Evolutionary conservation across 2,797 vertebrate genomes (phyloP).

Genomic region (Tarsius wallacei): DNA sequence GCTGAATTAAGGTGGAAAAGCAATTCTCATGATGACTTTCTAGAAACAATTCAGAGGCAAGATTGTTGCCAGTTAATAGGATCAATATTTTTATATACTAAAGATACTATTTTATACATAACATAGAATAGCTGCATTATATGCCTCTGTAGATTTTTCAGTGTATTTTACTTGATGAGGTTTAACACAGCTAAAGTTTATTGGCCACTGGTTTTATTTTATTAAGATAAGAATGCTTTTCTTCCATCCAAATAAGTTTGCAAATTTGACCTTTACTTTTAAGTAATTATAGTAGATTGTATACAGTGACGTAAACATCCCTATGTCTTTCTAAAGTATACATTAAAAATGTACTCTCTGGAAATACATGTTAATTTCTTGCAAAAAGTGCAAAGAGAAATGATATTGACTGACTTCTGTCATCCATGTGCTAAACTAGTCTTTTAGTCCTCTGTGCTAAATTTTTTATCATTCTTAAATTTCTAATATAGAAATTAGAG

Average conservation of each 20-base stretch:
- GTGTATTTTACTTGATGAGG: neutral
- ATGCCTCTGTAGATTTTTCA: neutral
- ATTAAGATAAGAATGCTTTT: constrained; percentile 39
- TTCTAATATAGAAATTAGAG: neutral
- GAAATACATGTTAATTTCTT: neutral
- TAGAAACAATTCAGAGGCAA: neutral
- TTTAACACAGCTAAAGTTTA: constrained; percentile 29
- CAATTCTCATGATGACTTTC: neutral
- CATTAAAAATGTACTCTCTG: neutral
- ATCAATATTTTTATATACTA: constrained; percentile 45
- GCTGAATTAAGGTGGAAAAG: constrained; percentile 39
- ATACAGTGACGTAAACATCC: constrained; percentile 26
- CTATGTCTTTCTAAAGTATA: neutral
- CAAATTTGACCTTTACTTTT: neutral
- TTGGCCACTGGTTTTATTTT: constrained; percentile 4
- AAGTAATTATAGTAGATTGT: constrained; percentile 24
- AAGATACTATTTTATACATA: neutral
- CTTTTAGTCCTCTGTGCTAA: neutral
- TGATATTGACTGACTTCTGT: neutral
- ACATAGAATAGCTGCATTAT: neutral
- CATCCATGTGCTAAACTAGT: neutral
- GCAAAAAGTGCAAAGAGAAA: neutral
- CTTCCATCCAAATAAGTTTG: neutral
- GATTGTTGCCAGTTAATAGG: neutral
- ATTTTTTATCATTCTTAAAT: constrained; percentile 1